These are phyloP conservation scores for Masticophis lateralis DNA, from an alignment of 2,797 vertebrate genomes.

Conservation along the genomic window DNA sequence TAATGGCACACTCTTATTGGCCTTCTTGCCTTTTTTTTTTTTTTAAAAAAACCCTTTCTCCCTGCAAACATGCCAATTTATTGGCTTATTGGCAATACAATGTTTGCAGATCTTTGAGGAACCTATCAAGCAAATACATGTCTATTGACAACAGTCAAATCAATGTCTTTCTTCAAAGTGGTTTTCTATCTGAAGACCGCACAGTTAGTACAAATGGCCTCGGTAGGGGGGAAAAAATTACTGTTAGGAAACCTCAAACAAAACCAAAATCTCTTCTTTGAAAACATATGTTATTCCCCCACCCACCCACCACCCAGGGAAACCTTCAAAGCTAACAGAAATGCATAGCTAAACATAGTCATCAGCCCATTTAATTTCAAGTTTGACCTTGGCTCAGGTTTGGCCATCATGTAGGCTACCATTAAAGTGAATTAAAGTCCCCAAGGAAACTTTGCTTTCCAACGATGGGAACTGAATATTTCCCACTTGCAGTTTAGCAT, in stretches of 20 bases:
- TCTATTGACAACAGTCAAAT: not conserved
- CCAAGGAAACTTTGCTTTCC: conserved; percentile 5
- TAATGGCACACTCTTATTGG: not conserved
- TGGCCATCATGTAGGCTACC: not conserved
- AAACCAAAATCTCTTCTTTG: not conserved
- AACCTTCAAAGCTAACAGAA: conserved; percentile 11
- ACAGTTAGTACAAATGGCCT: not conserved
- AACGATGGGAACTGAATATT: not conserved
- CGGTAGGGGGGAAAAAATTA: not conserved
- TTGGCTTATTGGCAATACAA: not conserved
- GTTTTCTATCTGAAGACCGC: not conserved
- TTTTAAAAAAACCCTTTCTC: not conserved
- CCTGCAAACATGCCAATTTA: not conserved
- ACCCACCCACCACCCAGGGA: not conserved
- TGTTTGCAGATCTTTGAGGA: not conserved
- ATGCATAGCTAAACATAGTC: conserved; percentile 1
- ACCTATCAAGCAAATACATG: not conserved
- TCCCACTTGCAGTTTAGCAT: conserved; percentile 17
- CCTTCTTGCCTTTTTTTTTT: not conserved
- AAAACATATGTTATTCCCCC: not conserved
- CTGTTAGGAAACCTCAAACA: not conserved
- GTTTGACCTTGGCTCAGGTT: not conserved
- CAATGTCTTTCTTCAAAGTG: conserved; percentile 15
- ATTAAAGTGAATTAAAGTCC: conserved; percentile 24
- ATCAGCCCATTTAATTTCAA: not conserved